phyloP scores from a whole-genome alignment of 2,113 vertebrate genomes.

The Bungarus multicinctus region DNA sequence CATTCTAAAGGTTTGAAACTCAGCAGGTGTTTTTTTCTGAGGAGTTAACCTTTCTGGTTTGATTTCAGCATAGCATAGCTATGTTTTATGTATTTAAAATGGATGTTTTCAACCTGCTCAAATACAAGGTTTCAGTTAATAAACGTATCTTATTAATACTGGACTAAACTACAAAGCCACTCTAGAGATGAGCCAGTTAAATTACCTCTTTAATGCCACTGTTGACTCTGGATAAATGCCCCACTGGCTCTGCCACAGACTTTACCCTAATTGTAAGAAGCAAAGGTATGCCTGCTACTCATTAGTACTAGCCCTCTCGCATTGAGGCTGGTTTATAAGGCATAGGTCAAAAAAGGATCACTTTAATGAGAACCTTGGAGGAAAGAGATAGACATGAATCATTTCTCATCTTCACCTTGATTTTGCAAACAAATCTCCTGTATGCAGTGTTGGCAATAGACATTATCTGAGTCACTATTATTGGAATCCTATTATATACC shows the following conservation, averaged over 20 bases:
- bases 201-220: slow-evolving; percentile 26
- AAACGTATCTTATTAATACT: neutral
- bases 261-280: slow-evolving; percentile 62
- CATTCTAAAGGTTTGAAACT: neutral
- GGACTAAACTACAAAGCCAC: slow-evolving; percentile 17
- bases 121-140: neutral
- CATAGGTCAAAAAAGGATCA: slow-evolving; percentile 62
- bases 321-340: slow-evolving; percentile 52
- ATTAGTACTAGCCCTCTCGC: slow-evolving; percentile 60
- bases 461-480: neutral
- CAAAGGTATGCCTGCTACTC: slow-evolving; percentile 54
- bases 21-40: neutral
- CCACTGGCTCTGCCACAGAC: too few relatives aligned
- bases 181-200: slow-evolving; percentile 16
- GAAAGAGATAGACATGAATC: slow-evolving; percentile 55
- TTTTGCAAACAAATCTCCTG: slow-evolving; percentile 48
- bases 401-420: slow-evolving; percentile 51
- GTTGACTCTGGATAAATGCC: slow-evolving; percentile 46
- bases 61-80: neutral
- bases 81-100: neutral
- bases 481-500: neutral
- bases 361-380: slow-evolving; percentile 62
- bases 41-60: neutral
- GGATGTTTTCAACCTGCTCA: neutral
- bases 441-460: slow-evolving; percentile 39